Evolutionary conservation across 2,113 vertebrate species (phyloP), one percentile per base, ranked within the genome.

Genomic region (Rhynchopsitta pachyrhyncha): DNA sequence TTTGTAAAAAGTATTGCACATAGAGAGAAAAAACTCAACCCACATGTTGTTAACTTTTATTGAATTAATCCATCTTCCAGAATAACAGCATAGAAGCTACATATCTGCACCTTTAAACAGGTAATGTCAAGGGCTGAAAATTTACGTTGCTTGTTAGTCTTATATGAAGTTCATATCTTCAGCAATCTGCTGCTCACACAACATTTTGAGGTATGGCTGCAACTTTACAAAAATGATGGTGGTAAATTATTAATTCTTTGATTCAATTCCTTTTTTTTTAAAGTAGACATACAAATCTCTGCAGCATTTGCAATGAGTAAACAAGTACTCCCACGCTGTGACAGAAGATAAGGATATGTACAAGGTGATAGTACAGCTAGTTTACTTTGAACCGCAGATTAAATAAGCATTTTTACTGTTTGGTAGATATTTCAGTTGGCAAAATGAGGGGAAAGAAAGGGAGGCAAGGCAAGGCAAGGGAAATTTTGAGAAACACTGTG

Each of bases 361-460:
- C 81, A 86, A 90, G 64, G 37, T 47, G 91, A 96, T 77, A 93
- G 68, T 27, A 85, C 47, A 88, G 69, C 59, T 71, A 67, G 79
- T 83, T 97, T 92, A 86, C 83, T 88, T 96, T 93, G 84, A 93
- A 83, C 46, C 22, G 81, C 73, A 86, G 64, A 69, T 64, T 78
- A 86, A 95, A 91, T 64, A 88, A 88, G 25, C 0, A 0, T 59
- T 88, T 91, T 80, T 57, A 63, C 53, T n/a, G 59, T 82, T 88
- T 69, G 11, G 7, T 74, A 66, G 60, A 39, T 86, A 83, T 44
- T 25, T 75, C 67, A 80, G 63, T 31, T 93, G 60, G 60, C 33
- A 88, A 90, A 93, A 85, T 62, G 44, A 90, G 23, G 47, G 35
- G 10, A 33, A 78, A 44, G 44, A 80, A 75, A 33, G 64, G 18